Evolutionary conservation across 1,140 invertebrate genomes (phyloP).

Genomic region (Euura saliciscinereae): DNA sequence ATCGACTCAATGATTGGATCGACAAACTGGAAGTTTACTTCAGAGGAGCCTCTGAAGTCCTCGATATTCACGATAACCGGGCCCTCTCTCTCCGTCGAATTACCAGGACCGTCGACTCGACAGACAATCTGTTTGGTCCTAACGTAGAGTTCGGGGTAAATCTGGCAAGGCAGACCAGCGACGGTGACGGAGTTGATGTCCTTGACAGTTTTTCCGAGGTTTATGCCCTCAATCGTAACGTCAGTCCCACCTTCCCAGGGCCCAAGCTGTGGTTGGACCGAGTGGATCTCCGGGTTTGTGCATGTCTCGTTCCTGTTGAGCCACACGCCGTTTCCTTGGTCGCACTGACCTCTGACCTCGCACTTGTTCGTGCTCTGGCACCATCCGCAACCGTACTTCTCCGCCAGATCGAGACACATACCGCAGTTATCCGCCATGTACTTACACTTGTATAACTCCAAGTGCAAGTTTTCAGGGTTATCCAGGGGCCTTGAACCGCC

Average conservation of each 20-base stretch:
- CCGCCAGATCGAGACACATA: conserved; percentile 86
- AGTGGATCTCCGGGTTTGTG: conserved; percentile 87
- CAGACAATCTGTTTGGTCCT: conserved; percentile 91
- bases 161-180: conserved; percentile 88
- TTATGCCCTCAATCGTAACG: conserved; percentile 95
- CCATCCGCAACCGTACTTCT: conserved; percentile 94
- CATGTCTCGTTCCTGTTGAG: conserved; percentile 89
- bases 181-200: conserved; percentile 90
- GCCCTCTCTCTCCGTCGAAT: conserved; percentile 71
- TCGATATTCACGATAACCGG: conserved; percentile 90
- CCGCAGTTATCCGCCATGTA: conserved; percentile 97
- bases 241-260: conserved; percentile 96
- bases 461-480: conserved; percentile 94
- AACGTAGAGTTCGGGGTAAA: conserved; percentile 84
- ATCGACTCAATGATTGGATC: conserved; percentile 86
- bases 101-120: conserved; percentile 85
- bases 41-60: conserved; percentile 87
- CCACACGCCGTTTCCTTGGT: conserved; percentile 78
- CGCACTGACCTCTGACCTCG: conserved; percentile 90
- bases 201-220: conserved; percentile 91
- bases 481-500: conserved; percentile 92
- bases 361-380: conserved; percentile 89
- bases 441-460: conserved; percentile 88
- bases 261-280: conserved; percentile 79
- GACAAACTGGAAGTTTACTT: conserved; percentile 83